Evolutionary conservation across 2,888 invertebrate genomes (phyloP).

Genomic region (Spisula subtruncata): DNA sequence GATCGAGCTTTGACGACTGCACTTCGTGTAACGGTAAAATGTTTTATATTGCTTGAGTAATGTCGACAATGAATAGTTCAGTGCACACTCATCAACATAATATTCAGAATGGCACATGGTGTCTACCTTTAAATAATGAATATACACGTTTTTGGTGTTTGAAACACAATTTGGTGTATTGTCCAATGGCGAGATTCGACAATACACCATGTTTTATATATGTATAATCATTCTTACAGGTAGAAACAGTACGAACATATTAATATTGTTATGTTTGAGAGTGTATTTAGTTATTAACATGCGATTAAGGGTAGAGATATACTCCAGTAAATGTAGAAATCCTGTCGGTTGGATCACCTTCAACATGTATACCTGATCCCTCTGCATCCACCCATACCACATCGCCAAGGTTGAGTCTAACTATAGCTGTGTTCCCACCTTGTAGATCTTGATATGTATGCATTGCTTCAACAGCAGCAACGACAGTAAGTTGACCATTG

Average conservation of each 20-base stretch:
- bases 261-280: neutral
- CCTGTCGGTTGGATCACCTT: neutral
- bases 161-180: too few relatives aligned
- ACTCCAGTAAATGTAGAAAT: slow-evolving; percentile 39
- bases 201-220: too few relatives aligned
- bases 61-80: too few relatives aligned
- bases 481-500: neutral
- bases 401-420: slow-evolving; percentile 24
- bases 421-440: slow-evolving; percentile 33
- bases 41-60: too few relatives aligned
- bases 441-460: slow-evolving; percentile 36
- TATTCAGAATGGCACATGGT: too few relatives aligned
- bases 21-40: too few relatives aligned
- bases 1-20: too few relatives aligned
- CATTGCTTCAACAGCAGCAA: slow-evolving; percentile 9
- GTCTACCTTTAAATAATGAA: too few relatives aligned
- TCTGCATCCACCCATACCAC: slow-evolving; percentile 28
- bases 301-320: slow-evolving; percentile 33
- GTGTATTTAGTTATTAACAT: neutral
- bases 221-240: neutral
- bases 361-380: neutral
- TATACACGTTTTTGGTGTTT: too few relatives aligned
- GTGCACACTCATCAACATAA: too few relatives aligned
- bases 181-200: too few relatives aligned
- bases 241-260: neutral